Conservation (phyloP, 2,888 invertebrate genomes). For the Crocallis elinguaria region DNA sequence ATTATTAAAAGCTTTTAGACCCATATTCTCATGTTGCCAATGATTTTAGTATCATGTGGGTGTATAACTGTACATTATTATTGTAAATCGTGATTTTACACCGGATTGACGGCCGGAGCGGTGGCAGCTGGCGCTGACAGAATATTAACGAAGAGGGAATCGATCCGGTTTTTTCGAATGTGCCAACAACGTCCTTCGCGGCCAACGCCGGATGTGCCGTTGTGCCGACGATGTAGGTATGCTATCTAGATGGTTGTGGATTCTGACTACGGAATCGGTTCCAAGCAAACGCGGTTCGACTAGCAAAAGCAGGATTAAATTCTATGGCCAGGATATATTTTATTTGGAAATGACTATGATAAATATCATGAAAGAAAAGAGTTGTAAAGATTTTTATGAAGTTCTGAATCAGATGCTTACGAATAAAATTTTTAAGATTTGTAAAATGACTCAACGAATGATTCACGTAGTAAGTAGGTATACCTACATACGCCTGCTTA, state of each 20-base stretch:
- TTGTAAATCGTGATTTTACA: constrained; percentile 26
- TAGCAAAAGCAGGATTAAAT: constrained; percentile 24
- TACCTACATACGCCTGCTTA: too few relatives aligned
- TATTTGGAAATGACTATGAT: constrained; percentile 24
- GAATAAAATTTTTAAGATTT: constrained; percentile 17
- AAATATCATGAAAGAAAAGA: constrained; percentile 5
- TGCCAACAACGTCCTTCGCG: constrained; percentile 20
- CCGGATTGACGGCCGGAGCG: constrained; percentile 26
- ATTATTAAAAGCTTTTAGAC: too few relatives aligned
- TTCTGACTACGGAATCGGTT: constrained; percentile 28
- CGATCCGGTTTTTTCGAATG: constrained; percentile 47
- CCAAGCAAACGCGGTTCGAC: constrained; percentile 30
- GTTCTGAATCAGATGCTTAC: constrained; percentile 15
- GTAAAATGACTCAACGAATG: constrained; percentile 29
- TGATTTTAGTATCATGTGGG: too few relatives aligned
- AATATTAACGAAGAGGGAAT: constrained; percentile 53
- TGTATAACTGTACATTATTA: too few relatives aligned
- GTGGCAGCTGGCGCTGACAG: constrained; percentile 42
- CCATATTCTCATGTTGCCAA: too few relatives aligned
- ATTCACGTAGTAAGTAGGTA: constrained; percentile 25
- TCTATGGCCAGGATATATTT: too few relatives aligned
- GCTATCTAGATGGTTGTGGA: constrained; percentile 32
- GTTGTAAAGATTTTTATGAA: constrained; percentile 6
- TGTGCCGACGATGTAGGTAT: constrained; percentile 24
- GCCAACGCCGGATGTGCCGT: constrained; percentile 36